Conservation (phyloP, 2,888 invertebrate genomes). For the Mactromeris polynyma region DNA sequence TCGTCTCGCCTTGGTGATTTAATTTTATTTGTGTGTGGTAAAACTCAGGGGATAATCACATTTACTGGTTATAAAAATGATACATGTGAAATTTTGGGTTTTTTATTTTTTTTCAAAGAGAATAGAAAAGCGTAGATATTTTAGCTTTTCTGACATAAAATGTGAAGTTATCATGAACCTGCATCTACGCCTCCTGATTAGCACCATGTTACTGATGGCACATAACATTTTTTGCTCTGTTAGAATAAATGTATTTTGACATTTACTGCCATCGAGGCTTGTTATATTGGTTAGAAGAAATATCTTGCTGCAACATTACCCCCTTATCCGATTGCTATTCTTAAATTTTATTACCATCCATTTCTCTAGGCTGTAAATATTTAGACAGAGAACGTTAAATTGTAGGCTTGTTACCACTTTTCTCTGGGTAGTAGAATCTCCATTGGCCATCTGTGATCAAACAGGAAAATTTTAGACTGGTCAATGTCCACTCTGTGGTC, state of each 20-base stretch:
- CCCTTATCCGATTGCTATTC: conserved; percentile 35
- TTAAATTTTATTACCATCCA: conserved; percentile 27
- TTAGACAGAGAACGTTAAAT: conserved; percentile 6
- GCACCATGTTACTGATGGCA: conserved; percentile 53
- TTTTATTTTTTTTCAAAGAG: conserved; percentile 9
- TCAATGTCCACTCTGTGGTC: not conserved
- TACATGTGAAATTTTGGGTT: not conserved
- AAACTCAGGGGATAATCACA: not conserved
- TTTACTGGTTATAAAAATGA: not conserved
- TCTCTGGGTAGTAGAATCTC: not conserved
- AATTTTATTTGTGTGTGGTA: conserved; percentile 18
- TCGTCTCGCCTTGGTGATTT: conserved; percentile 8
- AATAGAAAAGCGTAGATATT: not conserved
- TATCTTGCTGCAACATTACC: conserved; percentile 10
- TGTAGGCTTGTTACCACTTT: not conserved
- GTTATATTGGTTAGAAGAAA: conserved; percentile 45
- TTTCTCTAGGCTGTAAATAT: conserved; percentile 1
- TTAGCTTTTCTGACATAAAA: conserved; percentile 42
- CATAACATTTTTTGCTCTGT: conserved; percentile 60
- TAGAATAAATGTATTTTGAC: conserved; percentile 61
- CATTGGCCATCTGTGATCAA: not conserved
- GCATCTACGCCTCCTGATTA: conserved; percentile 48
- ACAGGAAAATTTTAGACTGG: not conserved
- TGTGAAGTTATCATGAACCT: conserved; percentile 31
- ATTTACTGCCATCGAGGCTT: conserved; percentile 49